Conservation (phyloP, 30 jellyfish, hydroid and myxozoan species). For the Sanderia malayensis region DNA sequence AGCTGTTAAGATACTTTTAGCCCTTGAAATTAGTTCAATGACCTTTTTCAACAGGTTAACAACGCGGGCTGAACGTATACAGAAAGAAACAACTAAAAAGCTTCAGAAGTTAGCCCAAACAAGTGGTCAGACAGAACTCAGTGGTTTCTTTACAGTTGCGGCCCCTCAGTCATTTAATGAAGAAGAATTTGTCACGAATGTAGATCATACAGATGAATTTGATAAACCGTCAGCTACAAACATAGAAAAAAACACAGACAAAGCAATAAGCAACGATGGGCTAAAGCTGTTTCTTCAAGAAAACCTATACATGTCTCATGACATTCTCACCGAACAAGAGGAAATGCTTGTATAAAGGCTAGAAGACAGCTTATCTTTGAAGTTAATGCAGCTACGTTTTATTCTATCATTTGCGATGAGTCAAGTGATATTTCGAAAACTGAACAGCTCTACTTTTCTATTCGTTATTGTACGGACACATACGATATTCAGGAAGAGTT, state of each 20-base stretch:
- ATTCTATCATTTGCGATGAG: no score
- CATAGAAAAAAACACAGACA: background rate
- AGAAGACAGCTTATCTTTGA: no score
- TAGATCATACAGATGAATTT: slow-evolving; percentile 3
- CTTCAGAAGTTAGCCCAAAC: slow-evolving; percentile 18
- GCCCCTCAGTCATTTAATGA: slow-evolving; percentile 5
- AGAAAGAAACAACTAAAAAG: slow-evolving; percentile 7
- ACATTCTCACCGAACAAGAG: slow-evolving; percentile 14
- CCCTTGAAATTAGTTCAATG: background rate
- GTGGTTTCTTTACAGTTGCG: slow-evolving; percentile 3
- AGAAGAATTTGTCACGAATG: slow-evolving; percentile 5
- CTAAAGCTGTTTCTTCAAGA: slow-evolving; percentile 34
- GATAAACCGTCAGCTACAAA: background rate
- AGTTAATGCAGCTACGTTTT: no score
- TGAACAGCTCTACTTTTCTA: slow-evolving; percentile 12
- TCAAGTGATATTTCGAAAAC: no score
- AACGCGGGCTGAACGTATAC: slow-evolving; percentile 13
- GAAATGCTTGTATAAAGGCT: background rate
- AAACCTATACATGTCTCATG: slow-evolving; percentile 22
- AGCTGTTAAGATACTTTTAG: background rate
- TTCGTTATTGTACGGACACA: slow-evolving; percentile 22
- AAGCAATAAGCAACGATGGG: slow-evolving; percentile 44
- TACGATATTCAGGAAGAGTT: slow-evolving; percentile 34
- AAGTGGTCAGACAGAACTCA: slow-evolving; percentile 21
- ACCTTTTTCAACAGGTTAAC: slow-evolving; percentile 10